Base-by-base conservation (phyloP, 2,797 vertebrate genomes). In the Galago senegalensis region DNA sequence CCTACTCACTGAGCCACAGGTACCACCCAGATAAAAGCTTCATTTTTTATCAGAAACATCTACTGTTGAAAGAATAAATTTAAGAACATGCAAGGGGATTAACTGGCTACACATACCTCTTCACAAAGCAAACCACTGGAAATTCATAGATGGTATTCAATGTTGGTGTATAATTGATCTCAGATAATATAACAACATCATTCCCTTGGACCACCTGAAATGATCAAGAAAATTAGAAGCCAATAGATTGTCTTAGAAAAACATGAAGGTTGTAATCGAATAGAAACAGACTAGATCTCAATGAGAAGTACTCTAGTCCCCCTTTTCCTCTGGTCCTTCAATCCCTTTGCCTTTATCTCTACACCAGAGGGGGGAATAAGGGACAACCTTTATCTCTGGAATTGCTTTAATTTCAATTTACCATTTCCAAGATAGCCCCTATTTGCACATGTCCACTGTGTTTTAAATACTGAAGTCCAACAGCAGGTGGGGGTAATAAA, bases 141-240 rank as follows among this genome's bases (percentile, higher is more conserved):
- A 34, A 72, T 63, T 88, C 73, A 20, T 69, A 60, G 46, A 34
- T 2, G 14, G 10, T 18, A 21, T 67, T 25, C 37, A 49, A 4
- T 1, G 0, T 49, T 82, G 58, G 29, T 75, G 31, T 75, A 29
- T 73, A 91, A 73, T 23, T 73, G 69, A 63, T 31, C 40, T 85
- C 49, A 72, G 87, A 81, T 14, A 88, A 29, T 56, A 92, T 63
- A 82, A 85, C 70, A 72, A 60, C 49, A 76, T 80, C 70, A 53
- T 53, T 43, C 72, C n/a, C 73, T 77, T 56, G n/a, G 34, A 94
- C 87, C 18, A 96, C 46, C 80, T 95, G 56, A 85, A 89, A 89
- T 56, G 18, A 81, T 1, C 3, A 14, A 53, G 56, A 49, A 60
- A 16, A 77, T 21, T 13, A 70, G 53, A 93, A 84, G 12, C 23